These are phyloP conservation scores for Agrotis ipsilon DNA, from an alignment of 2,888 invertebrate genomes.

Conservation along the genomic window DNA sequence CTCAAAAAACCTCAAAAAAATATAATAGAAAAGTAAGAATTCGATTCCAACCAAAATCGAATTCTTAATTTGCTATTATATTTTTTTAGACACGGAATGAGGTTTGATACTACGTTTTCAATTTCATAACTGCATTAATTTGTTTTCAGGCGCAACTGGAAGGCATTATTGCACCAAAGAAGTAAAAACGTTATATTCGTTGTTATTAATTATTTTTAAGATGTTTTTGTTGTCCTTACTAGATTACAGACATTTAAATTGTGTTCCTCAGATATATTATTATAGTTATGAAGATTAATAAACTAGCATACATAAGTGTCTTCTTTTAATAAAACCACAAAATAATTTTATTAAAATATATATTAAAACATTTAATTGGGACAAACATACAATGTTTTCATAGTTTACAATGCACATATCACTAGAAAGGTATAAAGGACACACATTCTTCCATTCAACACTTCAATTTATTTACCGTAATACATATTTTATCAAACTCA, in stretches of 20 bases:
- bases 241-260: slow-evolving; percentile 59
- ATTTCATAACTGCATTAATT: slow-evolving; percentile 14
- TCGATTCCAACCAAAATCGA: background rate
- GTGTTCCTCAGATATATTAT: slow-evolving; percentile 59
- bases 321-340: slow-evolving; percentile 69
- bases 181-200: slow-evolving; percentile 88
- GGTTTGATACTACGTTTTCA: background rate
- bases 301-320: slow-evolving; percentile 30
- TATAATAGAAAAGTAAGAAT: too few species aligned
- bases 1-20: too few species aligned
- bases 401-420: slow-evolving; percentile 89
- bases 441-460: slow-evolving; percentile 83
- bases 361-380: slow-evolving; percentile 91
- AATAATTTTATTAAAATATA: slow-evolving; percentile 90
- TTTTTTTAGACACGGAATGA: background rate
- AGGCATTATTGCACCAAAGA: slow-evolving; percentile 98
- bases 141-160: slow-evolving; percentile 95
- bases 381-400: slow-evolving; percentile 91
- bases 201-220: slow-evolving; percentile 63
- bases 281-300: slow-evolving; percentile 44
- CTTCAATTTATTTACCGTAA: slow-evolving; percentile 63
- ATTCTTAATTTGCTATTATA: background rate
- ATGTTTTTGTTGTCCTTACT: slow-evolving; percentile 59
- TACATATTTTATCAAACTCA: slow-evolving; percentile 64
- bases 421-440: slow-evolving; percentile 89